phyloP scores from a whole-genome alignment of 2,797 vertebrate genomes.

The Anableps anableps region DNA sequence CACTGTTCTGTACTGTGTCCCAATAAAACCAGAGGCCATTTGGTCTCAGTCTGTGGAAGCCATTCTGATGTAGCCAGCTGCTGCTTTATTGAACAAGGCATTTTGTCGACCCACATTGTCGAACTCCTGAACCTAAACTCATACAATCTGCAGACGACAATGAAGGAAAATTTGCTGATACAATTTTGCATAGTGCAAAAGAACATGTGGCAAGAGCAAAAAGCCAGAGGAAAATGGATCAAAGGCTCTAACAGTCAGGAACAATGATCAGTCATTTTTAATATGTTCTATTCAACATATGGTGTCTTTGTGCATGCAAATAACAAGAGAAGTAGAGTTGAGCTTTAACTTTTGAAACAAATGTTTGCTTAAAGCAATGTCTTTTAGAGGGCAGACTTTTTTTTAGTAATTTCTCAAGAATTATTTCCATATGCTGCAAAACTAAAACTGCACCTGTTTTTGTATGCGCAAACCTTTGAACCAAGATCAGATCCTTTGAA shows the following conservation, averaged over 20 bases:
- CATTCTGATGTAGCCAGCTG: conserved; percentile 64
- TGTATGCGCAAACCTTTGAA: too few relatives aligned
- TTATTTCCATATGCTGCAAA: conserved; percentile 61
- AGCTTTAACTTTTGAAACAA: conserved; percentile 65
- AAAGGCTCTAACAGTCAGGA: conserved; percentile 42
- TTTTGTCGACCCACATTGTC: conserved; percentile 61
- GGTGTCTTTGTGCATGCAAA: conserved; percentile 43
- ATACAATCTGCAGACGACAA: conserved; percentile 32
- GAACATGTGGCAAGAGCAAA: conserved; percentile 55
- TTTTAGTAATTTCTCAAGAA: conserved; percentile 49
- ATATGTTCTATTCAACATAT: conserved; percentile 42
- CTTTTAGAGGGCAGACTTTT: conserved; percentile 36
- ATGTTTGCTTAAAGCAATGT: conserved; percentile 54
- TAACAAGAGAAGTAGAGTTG: conserved; percentile 62
- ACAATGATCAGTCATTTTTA: conserved; percentile 47
- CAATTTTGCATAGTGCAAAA: conserved; percentile 24
- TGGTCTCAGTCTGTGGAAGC: conserved; percentile 41
- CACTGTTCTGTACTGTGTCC: conserved; percentile 28
- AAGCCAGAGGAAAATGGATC: conserved; percentile 43
- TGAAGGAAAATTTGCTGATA: conserved; percentile 48
- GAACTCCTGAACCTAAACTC: conserved; percentile 65
- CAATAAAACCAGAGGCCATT: conserved; percentile 50
- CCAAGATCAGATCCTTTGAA: too few relatives aligned
- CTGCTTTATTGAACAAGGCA: conserved; percentile 64
- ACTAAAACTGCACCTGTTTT: conserved; percentile 51